These are phyloP conservation scores for Parotocinclus haroldoi DNA, from an alignment of 2,797 vertebrate genomes.

Conservation along the genomic window DNA sequence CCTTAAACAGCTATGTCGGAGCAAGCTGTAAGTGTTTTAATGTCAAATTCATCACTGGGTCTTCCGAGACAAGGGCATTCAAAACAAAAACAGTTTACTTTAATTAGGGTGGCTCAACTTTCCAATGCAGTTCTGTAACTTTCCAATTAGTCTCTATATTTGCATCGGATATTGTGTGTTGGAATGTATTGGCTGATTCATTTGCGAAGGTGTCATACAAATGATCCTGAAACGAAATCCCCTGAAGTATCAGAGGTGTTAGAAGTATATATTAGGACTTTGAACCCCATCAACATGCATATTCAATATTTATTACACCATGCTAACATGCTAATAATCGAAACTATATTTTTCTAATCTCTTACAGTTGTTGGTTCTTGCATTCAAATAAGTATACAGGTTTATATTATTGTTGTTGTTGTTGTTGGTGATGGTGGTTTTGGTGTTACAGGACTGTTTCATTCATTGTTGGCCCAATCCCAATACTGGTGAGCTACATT, in stretches of 20 bases:
- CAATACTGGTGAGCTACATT: too few relatives aligned
- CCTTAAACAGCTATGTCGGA: background rate
- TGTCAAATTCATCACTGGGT: conserved; percentile 59
- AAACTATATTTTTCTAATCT: conserved; percentile 8
- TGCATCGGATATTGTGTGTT: conserved; percentile 70
- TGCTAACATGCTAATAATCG: background rate
- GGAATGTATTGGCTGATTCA: conserved; percentile 75
- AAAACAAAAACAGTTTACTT: too few relatives aligned
- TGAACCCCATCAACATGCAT: conserved; percentile 17
- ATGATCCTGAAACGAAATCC: conserved; percentile 61
- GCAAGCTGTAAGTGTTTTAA: too few relatives aligned
- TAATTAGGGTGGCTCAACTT: conserved; percentile 39
- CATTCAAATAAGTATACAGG: too few relatives aligned
- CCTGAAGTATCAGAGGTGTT: conserved; percentile 36
- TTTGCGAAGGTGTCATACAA: conserved; percentile 65
- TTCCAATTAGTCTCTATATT: conserved; percentile 70
- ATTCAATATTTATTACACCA: background rate
- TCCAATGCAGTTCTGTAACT: conserved; percentile 70
- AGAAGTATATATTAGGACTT: conserved; percentile 34
- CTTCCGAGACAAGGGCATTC: conserved; percentile 48
- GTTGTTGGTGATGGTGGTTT: too few relatives aligned
- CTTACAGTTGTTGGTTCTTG: background rate
- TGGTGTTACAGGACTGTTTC: too few relatives aligned
- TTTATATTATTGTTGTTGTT: too few relatives aligned
- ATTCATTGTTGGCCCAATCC: too few relatives aligned